Percentiles rank a stretch among this genome's conserved stretches.
Evolutionary conservation across 2,797 vertebrate genomes (phyloP).

Genomic region (Centropyge bicolor): DNA sequence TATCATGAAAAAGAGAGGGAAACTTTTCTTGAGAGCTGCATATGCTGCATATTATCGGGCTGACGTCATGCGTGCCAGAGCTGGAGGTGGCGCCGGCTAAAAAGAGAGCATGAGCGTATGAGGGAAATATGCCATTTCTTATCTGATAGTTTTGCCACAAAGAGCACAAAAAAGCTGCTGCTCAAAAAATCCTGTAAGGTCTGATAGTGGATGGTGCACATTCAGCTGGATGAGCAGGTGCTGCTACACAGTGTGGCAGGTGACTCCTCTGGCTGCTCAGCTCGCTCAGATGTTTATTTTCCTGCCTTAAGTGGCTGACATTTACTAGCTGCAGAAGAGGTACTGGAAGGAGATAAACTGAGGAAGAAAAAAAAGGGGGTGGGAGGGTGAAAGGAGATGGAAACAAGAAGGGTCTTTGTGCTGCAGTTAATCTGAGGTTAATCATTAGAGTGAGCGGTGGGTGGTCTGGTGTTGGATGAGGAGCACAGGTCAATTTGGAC

Average conservation of each 20-base stretch:
- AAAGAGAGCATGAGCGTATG: slow-evolving; percentile 5
- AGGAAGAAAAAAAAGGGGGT: not conserved
- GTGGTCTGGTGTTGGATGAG: slow-evolving; percentile 65
- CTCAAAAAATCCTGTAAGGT: slow-evolving; percentile 55
- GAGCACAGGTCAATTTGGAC: slow-evolving; percentile 49
- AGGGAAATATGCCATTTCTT: not conserved
- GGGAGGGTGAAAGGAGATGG: slow-evolving; percentile 31
- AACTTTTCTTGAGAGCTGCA: slow-evolving; percentile 41
- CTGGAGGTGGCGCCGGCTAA: slow-evolving; percentile 9
- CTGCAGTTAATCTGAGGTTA: slow-evolving; percentile 68
- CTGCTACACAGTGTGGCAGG: slow-evolving; percentile 53
- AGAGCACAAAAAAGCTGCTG: slow-evolving; percentile 12
- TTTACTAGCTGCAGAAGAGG: slow-evolving; percentile 54
- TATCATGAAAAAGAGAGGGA: slow-evolving; percentile 31
- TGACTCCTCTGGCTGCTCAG: slow-evolving; percentile 53
- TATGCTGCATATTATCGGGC: slow-evolving; percentile 23
- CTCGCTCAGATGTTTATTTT: slow-evolving; percentile 62
- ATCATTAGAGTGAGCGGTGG: slow-evolving; percentile 64
- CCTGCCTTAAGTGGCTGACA: slow-evolving; percentile 55
- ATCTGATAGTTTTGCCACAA: not conserved
- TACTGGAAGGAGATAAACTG: slow-evolving; percentile 52
- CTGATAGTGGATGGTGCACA: slow-evolving; percentile 28
- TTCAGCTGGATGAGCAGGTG: slow-evolving; percentile 67
- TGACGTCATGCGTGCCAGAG: slow-evolving; percentile 32
- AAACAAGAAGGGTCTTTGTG: slow-evolving; percentile 68